A percentile compares a stretch with the other conserved stretches of the same genome.
These are phyloP conservation scores for Ypsolopha sequella DNA, from an alignment of 2,888 invertebrate genomes.

Conservation along the genomic window DNA sequence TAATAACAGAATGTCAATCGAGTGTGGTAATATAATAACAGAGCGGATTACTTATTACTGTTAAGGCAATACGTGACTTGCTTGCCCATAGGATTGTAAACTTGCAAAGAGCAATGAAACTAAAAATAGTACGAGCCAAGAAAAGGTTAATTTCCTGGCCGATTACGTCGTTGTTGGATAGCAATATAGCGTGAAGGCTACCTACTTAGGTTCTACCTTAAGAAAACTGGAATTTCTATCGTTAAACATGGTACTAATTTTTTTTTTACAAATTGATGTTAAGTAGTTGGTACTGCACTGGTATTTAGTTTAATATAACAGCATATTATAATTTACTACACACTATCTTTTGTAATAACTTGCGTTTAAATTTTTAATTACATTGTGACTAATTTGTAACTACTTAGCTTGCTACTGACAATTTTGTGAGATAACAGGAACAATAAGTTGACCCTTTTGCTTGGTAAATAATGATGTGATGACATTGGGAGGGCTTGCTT, in stretches of 20 bases:
- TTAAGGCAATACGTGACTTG: constrained; percentile 4
- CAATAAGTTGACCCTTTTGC: no score
- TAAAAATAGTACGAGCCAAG: not conserved
- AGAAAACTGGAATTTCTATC: no score
- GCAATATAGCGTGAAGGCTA: not conserved
- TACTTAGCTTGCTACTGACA: no score
- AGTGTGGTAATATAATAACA: constrained; percentile 62
- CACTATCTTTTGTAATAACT: not conserved
- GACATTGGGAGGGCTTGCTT: no score
- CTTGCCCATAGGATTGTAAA: no score
- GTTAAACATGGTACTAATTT: no score
- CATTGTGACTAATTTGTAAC: not conserved
- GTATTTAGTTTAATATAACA: not conserved
- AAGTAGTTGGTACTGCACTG: not conserved
- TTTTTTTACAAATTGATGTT: not conserved
- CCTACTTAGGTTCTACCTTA: no score
- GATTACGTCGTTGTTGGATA: not conserved
- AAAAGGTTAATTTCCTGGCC: not conserved
- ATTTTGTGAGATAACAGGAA: no score
- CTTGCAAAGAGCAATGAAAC: not conserved
- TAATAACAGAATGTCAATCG: constrained; percentile 67
- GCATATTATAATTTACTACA: not conserved
- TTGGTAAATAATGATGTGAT: no score
- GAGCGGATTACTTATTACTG: constrained; percentile 64
- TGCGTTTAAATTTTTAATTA: not conserved